A percentile compares a stretch with the other conserved stretches of the same genome.
phyloP scores from a whole-genome alignment of 2,888 invertebrate species.

The Megamerina dolium region DNA sequence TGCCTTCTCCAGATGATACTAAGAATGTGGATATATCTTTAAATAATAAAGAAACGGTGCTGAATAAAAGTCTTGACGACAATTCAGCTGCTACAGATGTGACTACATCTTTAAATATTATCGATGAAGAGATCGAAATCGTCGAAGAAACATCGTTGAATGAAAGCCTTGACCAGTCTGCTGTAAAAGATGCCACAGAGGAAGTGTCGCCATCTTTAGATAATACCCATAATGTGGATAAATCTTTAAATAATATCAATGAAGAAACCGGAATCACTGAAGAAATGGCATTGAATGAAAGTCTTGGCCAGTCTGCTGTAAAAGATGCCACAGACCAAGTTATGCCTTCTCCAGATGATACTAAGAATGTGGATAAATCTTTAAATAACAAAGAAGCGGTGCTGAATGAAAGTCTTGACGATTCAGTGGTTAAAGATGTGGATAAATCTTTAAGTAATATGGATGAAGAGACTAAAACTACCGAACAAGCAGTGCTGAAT shows the following conservation, averaged over 20 bases:
- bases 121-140: neutral
- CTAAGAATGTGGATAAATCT: neutral
- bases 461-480: neutral
- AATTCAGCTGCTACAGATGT: too few relatives aligned
- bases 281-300: neutral
- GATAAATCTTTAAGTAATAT: too few relatives aligned
- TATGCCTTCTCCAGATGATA: neutral
- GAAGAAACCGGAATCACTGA: neutral
- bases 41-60: too few relatives aligned
- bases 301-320: too few relatives aligned
- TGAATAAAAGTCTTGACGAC: too few relatives aligned
- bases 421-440: too few relatives aligned
- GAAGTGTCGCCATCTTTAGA: neutral
- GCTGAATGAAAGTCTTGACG: too few relatives aligned
- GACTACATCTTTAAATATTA: too few relatives aligned
- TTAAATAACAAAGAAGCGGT: too few relatives aligned
- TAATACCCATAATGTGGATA: too few relatives aligned
- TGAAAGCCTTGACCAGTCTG: neutral
- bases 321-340: neutral
- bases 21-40: neutral
- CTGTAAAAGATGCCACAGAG: neutral
- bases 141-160: neutral
- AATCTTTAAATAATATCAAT: neutral
- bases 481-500: neutral
- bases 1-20: neutral